Percentiles rank a stretch among this genome's conserved stretches.
Evolutionary conservation across 2,113 vertebrate species (phyloP).

Genomic region (Oplegnathus fasciatus): DNA sequence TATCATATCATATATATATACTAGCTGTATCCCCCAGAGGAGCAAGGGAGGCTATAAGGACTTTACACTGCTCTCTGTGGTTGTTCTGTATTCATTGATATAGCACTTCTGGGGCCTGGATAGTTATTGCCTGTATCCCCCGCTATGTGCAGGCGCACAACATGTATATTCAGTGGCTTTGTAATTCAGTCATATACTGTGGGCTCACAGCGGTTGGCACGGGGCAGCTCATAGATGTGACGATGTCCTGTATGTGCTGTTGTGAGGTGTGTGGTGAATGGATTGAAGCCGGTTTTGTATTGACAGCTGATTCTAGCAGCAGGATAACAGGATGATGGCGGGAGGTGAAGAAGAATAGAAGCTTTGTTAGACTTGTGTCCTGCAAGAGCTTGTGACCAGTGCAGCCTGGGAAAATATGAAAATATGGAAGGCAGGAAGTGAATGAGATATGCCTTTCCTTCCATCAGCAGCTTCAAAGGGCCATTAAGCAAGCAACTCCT

Average conservation of each 20-base stretch:
- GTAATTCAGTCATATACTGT: conserved; percentile 36
- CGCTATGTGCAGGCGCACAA: conserved; percentile 40
- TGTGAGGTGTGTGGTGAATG: conserved; percentile 47
- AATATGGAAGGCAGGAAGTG: conserved; percentile 42
- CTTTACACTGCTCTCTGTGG: conserved; percentile 51
- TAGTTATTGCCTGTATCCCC: conserved; percentile 48
- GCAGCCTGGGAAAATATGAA: conserved; percentile 40
- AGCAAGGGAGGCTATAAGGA: conserved; percentile 47
- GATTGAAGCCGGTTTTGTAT: conserved; percentile 43
- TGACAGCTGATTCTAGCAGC: conserved; percentile 38
- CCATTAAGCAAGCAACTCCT: conserved; percentile 8
- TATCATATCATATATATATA: conserved; percentile 46
- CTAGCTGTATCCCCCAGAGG: conserved; percentile 55
- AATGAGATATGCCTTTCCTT: conserved; percentile 37
- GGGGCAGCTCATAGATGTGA: conserved; percentile 27
- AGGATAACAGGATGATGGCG: conserved; percentile 25
- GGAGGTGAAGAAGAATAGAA: conserved; percentile 31
- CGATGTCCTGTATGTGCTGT: not conserved
- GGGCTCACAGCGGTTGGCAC: conserved; percentile 7
- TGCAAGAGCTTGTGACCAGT: conserved; percentile 15
- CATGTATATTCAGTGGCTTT: conserved; percentile 67
- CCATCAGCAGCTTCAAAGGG: conserved; percentile 30
- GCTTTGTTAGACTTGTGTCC: conserved; percentile 39
- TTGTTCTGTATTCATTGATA: conserved; percentile 77
- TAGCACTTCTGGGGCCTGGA: conserved; percentile 61